phyloP scores from a whole-genome alignment of 2,113 vertebrate species.

The Apaloderma vittatum region DNA sequence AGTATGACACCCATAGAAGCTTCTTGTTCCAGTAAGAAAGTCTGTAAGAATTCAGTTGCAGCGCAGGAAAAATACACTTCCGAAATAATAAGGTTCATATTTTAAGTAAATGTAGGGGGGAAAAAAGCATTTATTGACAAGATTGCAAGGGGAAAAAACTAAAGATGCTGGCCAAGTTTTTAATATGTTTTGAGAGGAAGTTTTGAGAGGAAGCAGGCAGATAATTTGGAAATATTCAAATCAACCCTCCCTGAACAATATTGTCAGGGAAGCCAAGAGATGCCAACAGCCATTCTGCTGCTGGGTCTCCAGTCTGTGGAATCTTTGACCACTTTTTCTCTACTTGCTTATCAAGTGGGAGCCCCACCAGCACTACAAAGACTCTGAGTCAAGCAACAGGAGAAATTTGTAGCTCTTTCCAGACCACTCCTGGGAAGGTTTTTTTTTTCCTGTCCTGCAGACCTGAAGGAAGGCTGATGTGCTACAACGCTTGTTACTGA shows the following conservation, averaged over 20 bases:
- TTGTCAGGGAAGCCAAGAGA: neutral
- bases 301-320: neutral
- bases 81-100: neutral
- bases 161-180: neutral
- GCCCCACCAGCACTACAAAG: neutral
- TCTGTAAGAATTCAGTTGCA: neutral
- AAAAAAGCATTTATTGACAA: neutral
- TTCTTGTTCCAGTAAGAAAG: neutral
- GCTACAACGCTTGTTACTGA: neutral
- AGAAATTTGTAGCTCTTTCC: neutral
- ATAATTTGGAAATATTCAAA: neutral
- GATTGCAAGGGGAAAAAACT: accelerated
- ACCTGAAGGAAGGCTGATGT: neutral
- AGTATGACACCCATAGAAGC: neutral
- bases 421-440: neutral
- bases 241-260: accelerated
- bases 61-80: neutral
- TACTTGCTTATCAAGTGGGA: accelerated
- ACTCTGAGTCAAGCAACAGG: neutral
- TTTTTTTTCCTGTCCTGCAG: neutral
- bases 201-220: neutral
- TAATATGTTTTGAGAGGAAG: neutral
- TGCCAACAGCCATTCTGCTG: neutral
- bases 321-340: neutral
- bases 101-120: neutral